phyloP scores from a whole-genome alignment of 2,888 invertebrate species.

The Acrobasis repandana region DNA sequence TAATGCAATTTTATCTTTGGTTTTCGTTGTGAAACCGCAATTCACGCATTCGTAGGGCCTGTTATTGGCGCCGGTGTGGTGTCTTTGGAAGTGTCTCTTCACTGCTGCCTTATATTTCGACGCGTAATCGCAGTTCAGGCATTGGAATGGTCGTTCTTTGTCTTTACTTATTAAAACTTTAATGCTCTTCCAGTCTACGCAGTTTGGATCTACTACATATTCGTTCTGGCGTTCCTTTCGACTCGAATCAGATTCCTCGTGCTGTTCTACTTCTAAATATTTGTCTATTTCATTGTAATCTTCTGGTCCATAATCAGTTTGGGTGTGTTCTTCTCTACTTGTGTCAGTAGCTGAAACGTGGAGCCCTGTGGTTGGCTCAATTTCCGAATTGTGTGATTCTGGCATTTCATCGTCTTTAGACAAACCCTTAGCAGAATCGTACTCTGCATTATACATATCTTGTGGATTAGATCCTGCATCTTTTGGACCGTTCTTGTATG shows the following conservation, averaged over 20 bases:
- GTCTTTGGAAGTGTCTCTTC: conserved; percentile 63
- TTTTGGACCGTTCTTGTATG: background rate
- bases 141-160: conserved; percentile 55
- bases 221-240: conserved; percentile 2
- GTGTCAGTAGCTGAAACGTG: background rate
- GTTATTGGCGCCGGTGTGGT: conserved; percentile 53
- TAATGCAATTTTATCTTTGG: conserved; percentile 65
- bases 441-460: background rate
- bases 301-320: background rate
- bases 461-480: background rate
- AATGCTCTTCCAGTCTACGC: conserved; percentile 57
- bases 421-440: background rate
- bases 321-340: background rate
- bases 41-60: conserved; percentile 61
- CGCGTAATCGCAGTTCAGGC: conserved; percentile 53
- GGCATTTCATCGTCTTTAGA: background rate
- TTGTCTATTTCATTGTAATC: background rate
- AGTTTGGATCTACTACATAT: conserved; percentile 50
- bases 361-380: background rate
- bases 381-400: background rate
- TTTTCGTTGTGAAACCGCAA: conserved; percentile 66
- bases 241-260: background rate
- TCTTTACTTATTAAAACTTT: conserved; percentile 51
- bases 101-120: conserved; percentile 65
- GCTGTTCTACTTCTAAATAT: background rate